These are phyloP conservation scores for Toxostoma redivivum DNA, from an alignment of 2,113 vertebrate species.

Conservation along the genomic window DNA sequence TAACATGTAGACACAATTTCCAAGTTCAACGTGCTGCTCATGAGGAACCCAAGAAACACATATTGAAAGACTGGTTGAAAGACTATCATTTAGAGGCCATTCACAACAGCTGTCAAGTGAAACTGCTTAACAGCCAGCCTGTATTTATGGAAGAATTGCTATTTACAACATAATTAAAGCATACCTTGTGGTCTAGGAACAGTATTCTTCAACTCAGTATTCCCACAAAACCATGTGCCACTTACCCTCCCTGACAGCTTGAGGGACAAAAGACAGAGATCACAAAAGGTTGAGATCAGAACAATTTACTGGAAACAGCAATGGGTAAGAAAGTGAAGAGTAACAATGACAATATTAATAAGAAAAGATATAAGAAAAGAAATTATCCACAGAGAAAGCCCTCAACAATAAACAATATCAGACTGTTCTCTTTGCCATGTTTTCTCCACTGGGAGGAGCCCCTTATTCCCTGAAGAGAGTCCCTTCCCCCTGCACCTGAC, in stretches of 20 bases:
- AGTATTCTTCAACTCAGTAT: not conserved
- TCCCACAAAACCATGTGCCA: fast-evolving
- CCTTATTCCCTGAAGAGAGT: not conserved
- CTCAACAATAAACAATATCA: not conserved
- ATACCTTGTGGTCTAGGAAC: not conserved
- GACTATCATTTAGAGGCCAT: not conserved
- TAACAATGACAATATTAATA: not conserved
- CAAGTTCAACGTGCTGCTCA: not conserved
- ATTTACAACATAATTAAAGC: not conserved
- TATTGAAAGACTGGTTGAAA: not conserved
- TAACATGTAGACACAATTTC: not conserved
- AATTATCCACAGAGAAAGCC: not conserved
- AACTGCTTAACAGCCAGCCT: not conserved
- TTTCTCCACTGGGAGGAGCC: not conserved
- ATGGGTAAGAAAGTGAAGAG: not conserved
- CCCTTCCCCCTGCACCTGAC: not conserved
- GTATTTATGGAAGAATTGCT: not conserved
- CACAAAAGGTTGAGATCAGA: not conserved
- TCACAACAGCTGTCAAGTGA: not conserved
- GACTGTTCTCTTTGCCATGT: not conserved
- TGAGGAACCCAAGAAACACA: not conserved
- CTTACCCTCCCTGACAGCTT: not conserved
- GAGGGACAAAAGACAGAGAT: not conserved
- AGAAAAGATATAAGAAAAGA: not conserved
- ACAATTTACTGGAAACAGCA: not conserved